These are phyloP conservation scores for Chaetodon auriga DNA, from an alignment of 2,113 vertebrate species.

Conservation along the genomic window DNA sequence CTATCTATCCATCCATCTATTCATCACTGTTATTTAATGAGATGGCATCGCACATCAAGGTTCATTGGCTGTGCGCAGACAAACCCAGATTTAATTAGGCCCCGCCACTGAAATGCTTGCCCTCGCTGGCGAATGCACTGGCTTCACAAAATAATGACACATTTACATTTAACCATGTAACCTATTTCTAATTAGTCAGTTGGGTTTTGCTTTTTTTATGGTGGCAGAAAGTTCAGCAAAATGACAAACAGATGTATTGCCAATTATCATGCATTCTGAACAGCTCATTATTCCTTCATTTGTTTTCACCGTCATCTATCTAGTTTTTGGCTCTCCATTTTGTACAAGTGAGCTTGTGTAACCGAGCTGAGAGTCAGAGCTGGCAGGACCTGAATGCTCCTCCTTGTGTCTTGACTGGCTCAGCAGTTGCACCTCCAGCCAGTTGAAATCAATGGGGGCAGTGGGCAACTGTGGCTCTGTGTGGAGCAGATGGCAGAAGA, in stretches of 20 bases:
- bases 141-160: constrained; percentile 83
- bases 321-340: constrained; percentile 64
- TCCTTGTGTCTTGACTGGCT: constrained; percentile 78
- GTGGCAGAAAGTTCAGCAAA: constrained; percentile 82
- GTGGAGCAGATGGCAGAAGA: constrained; percentile 83
- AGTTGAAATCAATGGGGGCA: constrained; percentile 79
- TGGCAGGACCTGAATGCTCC: constrained; percentile 81
- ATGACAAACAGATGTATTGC: constrained; percentile 85
- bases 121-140: constrained; percentile 53
- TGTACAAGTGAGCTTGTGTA: constrained; percentile 74
- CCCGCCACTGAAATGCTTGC: constrained; percentile 60
- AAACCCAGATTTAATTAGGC: constrained; percentile 84
- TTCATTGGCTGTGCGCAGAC: constrained; percentile 82
- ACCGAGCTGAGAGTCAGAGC: constrained; percentile 56
- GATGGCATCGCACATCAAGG: constrained; percentile 82
- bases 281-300: constrained; percentile 77
- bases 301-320: constrained; percentile 64
- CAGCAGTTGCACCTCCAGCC: constrained; percentile 73
- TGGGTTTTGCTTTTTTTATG: constrained; percentile 78
- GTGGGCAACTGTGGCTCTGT: constrained; percentile 74
- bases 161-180: constrained; percentile 85
- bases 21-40: constrained; percentile 81
- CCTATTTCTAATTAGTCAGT: constrained; percentile 86
- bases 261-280: constrained; percentile 79
- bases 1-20: constrained; percentile 43